Evolutionary conservation across 2,113 vertebrate species (phyloP).

Genomic region (Ceratotherium simum): DNA sequence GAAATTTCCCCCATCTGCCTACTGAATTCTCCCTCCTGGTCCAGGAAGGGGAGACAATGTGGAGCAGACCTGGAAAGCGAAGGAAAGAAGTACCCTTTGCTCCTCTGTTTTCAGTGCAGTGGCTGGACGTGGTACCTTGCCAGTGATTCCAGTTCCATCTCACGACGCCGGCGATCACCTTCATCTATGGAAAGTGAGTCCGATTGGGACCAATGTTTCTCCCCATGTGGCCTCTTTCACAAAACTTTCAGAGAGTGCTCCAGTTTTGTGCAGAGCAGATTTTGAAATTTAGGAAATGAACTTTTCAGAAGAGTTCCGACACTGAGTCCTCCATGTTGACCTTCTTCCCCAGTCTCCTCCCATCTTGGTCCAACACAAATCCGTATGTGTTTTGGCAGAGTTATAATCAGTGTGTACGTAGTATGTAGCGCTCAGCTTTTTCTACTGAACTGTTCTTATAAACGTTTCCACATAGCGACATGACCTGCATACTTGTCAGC

Average conservation of each 20-base stretch:
- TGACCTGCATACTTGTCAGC: neutral
- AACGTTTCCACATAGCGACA: neutral
- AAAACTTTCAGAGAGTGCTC: neutral
- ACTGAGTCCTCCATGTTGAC: fast-evolving
- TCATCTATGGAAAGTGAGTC: slow-evolving; percentile 87
- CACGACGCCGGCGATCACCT: slow-evolving; percentile 88
- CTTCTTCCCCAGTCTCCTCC: fast-evolving
- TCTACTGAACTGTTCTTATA: neutral
- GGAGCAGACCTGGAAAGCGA: fast-evolving
- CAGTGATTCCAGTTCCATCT: slow-evolving; percentile 92
- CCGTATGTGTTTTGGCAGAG: neutral
- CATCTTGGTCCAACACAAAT: fast-evolving
- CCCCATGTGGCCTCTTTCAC: neutral
- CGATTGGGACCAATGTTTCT: neutral
- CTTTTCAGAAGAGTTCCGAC: neutral
- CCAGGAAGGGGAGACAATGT: fast-evolving
- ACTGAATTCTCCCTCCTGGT: neutral
- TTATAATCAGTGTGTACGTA: neutral
- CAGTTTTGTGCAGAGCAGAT: too few relatives aligned
- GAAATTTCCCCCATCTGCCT: fast-evolving
- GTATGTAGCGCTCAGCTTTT: neutral
- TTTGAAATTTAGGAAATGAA: neutral
- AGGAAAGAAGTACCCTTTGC: too few relatives aligned
- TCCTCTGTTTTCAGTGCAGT: slow-evolving; percentile 87
- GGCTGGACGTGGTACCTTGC: slow-evolving; percentile 94